Percentiles rank a stretch among this genome's conserved stretches.
Evolutionary conservation across 1,140 invertebrate genomes (phyloP).

Genomic region (Eumaeus atala): DNA sequence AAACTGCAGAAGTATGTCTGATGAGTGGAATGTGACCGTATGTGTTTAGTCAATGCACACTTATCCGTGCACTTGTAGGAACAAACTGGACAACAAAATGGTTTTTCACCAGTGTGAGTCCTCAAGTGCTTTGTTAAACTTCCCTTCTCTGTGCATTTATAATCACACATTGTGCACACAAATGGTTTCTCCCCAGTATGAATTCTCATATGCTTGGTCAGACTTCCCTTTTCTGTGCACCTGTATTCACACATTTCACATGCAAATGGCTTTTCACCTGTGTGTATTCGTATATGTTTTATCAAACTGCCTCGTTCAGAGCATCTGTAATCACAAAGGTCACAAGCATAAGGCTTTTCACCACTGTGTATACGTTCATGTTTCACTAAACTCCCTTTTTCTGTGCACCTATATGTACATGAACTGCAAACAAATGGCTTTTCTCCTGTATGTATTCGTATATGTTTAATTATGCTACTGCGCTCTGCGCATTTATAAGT

Average conservation of each 20-base stretch:
- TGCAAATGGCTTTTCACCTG: not conserved
- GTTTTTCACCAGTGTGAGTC: slow-evolving; percentile 1
- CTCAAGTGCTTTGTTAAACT: slow-evolving; percentile 2
- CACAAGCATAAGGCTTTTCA: not conserved
- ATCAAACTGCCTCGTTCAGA: not conserved
- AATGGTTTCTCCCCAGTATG: slow-evolving; percentile 1
- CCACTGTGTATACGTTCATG: slow-evolving; percentile 4
- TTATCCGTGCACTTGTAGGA: slow-evolving; percentile 1
- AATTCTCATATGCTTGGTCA: slow-evolving; percentile 6
- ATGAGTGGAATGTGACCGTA: not conserved
- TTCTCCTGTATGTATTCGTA: slow-evolving; percentile 1
- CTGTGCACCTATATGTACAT: slow-evolving; percentile 5
- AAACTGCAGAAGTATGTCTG: not conserved
- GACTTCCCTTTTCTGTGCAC: slow-evolving; percentile 1
- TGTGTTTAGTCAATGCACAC: slow-evolving; percentile 4
- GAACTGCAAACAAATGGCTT: not conserved
- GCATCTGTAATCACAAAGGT: not conserved
- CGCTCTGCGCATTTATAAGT: slow-evolving; percentile 1
- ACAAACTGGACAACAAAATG: not conserved
- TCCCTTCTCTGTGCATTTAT: slow-evolving; percentile 2
- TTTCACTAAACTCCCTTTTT: slow-evolving; percentile 1
- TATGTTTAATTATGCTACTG: slow-evolving; percentile 3
- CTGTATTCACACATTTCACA: not conserved
- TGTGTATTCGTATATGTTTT: slow-evolving; percentile 1
- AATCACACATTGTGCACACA: not conserved